Base-by-base conservation (phyloP, 1,140 invertebrate genomes). In the Cotesia typhae region DNA sequence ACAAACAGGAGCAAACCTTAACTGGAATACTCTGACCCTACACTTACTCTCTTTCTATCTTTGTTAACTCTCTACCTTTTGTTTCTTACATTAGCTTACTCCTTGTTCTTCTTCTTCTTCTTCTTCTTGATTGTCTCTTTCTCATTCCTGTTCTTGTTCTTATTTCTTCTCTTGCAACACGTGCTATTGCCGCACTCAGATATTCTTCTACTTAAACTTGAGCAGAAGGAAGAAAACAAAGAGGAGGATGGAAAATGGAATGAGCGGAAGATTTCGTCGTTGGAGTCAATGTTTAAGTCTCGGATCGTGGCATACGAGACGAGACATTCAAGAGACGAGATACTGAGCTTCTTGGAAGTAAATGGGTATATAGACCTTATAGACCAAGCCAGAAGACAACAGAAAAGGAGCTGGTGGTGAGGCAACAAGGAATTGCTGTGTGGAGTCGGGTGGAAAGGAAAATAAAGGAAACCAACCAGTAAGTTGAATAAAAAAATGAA, bases 1-100 rank as follows among this genome's bases (percentile, higher is more conserved):
- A 85, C 84, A 85, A 85, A 85, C 83, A 82, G 84, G 84, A 85
- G 63, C 63, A 80, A 81, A 83, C 78, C 78, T 82, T 83, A 80
- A 81, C 78, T 78, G 80, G 77, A 75, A 72, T 47, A 47, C 41
- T 47, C 61, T 69, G 72, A 74, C 72, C 72, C 72, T 59, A 28
- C 37, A 6, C 12, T 37, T 52, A 52, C 35, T 12, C 20, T 68
- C 37, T 17, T 36, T 17, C 55, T 36, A 67, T 38, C 63, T 61
- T 57, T 51, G 47, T 63, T 53, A 9, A 14, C 28, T 38, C 37
- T 52, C 59, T 66, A 4, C 36, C 60, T 36, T 38, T 70, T 41
- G 28, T 70, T 35, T 10, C 4, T 61, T 51, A 47, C 41, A 47
- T 47, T 47, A 47, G 10, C 41, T 47, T 47, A 47, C 7, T 47